Evolutionary conservation across 2,113 vertebrate genomes (phyloP).

Genomic region (Trochalopteron elliotii): DNA sequence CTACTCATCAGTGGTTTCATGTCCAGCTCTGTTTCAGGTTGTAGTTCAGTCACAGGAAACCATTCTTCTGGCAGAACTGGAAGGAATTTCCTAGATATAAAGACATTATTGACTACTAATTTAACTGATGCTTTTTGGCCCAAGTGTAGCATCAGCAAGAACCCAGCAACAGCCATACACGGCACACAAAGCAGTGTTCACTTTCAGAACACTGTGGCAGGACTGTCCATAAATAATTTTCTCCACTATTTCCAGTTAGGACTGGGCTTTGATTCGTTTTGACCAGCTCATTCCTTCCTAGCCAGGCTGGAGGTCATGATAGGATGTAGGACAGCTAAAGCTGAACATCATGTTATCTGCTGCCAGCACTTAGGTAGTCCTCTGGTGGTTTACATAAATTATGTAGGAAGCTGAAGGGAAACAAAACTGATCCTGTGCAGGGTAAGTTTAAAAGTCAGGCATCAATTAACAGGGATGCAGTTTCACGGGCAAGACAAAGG

Average conservation of each 20-base stretch:
- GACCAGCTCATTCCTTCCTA: neutral
- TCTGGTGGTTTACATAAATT: neutral
- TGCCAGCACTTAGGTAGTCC: neutral
- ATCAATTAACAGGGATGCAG: neutral
- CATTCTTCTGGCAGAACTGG: neutral
- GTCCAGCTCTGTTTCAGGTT: neutral
- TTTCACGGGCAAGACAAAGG: neutral
- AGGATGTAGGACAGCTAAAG: neutral
- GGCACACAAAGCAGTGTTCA: neutral
- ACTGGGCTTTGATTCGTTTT: neutral
- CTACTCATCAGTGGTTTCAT: neutral
- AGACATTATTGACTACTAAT: neutral
- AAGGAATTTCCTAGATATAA: neutral
- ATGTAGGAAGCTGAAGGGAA: neutral
- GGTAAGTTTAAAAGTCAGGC: neutral
- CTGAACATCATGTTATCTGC: accelerated
- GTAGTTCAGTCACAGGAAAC: neutral
- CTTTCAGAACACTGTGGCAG: neutral
- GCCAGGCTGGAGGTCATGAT: neutral
- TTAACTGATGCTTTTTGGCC: neutral
- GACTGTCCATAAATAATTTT: neutral
- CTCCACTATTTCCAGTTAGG: neutral
- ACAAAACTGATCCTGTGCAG: neutral
- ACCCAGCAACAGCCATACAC: neutral
- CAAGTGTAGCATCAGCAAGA: neutral